Evolutionary conservation across 2,113 vertebrate genomes (phyloP).

Genomic region (Pluvialis apricaria): DNA sequence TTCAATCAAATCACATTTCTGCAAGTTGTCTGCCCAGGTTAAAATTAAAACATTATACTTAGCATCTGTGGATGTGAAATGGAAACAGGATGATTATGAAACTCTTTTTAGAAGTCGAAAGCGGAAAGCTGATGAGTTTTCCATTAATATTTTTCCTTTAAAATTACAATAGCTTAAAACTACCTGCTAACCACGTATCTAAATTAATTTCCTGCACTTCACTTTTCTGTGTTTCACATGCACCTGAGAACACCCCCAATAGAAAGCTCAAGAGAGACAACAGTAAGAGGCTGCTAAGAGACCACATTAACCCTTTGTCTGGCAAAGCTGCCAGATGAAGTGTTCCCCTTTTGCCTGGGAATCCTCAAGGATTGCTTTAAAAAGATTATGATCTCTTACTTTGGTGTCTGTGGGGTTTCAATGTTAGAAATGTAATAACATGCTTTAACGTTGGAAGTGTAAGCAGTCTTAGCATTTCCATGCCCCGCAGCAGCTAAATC

Average conservation of each 20-base stretch:
- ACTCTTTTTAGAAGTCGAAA: not conserved
- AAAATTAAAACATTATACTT: not conserved
- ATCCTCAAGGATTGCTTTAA: not conserved
- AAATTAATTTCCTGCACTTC: not conserved
- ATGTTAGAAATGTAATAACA: not conserved
- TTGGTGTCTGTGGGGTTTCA: not conserved
- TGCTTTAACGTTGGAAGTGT: not conserved
- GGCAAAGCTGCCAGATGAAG: not conserved
- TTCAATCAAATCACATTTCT: slow-evolving; percentile 29
- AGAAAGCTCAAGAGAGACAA: not conserved
- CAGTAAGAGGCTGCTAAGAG: not conserved
- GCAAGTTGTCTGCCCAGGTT: not conserved
- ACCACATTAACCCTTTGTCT: not conserved
- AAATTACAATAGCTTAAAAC: not conserved
- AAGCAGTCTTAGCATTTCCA: not conserved
- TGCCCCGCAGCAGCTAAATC: not conserved
- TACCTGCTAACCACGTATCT: not conserved
- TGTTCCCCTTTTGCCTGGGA: not conserved
- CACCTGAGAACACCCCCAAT: not conserved
- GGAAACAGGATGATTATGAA: not conserved
- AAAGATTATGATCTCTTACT: not conserved
- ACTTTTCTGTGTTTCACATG: not conserved
- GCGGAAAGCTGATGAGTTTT: not conserved
- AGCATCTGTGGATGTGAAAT: not conserved
- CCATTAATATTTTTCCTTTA: not conserved